Evolutionary conservation across 2,888 invertebrate species (phyloP).

Genomic region (Biston betularia): DNA sequence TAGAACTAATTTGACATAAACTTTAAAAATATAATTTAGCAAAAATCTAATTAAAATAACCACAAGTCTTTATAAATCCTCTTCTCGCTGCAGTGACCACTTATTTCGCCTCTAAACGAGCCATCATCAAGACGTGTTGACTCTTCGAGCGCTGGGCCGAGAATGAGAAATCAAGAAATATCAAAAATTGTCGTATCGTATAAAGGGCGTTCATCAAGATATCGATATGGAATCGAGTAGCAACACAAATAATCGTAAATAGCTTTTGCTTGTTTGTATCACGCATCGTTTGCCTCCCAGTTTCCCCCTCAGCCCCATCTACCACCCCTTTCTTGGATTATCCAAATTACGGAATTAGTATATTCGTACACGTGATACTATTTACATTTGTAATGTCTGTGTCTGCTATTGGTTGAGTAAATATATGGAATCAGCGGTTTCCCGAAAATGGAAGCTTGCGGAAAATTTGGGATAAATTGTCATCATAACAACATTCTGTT

Average conservation of each 20-base stretch:
- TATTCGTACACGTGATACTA: background rate
- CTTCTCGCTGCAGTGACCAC: too few species aligned
- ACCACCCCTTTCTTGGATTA: constrained; percentile 4
- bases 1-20: too few species aligned
- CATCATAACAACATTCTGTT: too few species aligned
- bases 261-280: constrained; percentile 43
- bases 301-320: background rate
- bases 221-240: constrained; percentile 41
- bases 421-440: background rate
- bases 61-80: too few species aligned
- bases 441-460: background rate
- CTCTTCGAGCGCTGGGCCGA: too few species aligned
- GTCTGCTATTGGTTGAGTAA: constrained; percentile 4
- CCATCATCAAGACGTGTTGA: too few species aligned
- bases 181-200: constrained; percentile 27
- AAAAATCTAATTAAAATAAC: too few species aligned
- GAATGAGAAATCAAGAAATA: background rate
- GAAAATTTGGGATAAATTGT: constrained; percentile 1
- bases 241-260: constrained; percentile 42
- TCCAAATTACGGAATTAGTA: constrained; percentile 23
- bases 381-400: constrained; percentile 13
- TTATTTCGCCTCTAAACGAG: too few species aligned
- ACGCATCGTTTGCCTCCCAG: constrained; percentile 31
- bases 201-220: constrained; percentile 35
- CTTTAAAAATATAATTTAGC: too few species aligned